Base-by-base conservation (phyloP, 2,797 vertebrate genomes). In the Sebastes taczanowskii region DNA sequence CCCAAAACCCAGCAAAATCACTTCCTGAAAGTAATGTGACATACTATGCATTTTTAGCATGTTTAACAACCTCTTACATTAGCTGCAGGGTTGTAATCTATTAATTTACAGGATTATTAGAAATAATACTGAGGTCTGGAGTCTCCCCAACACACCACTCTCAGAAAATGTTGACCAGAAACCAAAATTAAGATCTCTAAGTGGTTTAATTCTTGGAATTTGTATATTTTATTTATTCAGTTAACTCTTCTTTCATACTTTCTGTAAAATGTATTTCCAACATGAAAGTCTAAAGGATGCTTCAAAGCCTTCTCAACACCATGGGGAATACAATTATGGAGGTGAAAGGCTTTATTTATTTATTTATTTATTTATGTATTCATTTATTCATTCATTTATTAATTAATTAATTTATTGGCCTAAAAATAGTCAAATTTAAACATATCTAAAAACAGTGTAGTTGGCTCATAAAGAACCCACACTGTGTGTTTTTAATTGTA, bases 321-420 rank as follows among this genome's bases (percentile, higher is more conserved):
- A 46, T 46, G 14, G 16, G 3, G 42, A 46, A 46, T 46, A 46
- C 16, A 18, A 46, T 46, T 46, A 16, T 46, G 42, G 14, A 46
- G 42, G 16, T 7, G 42, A 46, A 18, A 46, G 38, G 14, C 13
- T 55, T 23, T 55, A 23, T 46, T 18, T 18, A 46, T 46, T 18
- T 2, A 46, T 42, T 6, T 6, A 42, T 42, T 16, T 0, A 16
- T 42, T 1, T 0, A 38, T 53, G 11, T 2, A 22, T 42, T 16
- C 0, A 42, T 42, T 18, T 0, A 46, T 46, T 18, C 0, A 42
- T 16, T 20, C 6, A 38, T 71, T 18, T 13, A 46, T 46, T 18
- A 0, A 42, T 16, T 20, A 6, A 38, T 71, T 18, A 13, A 35
- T 42, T 42, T 22, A 3, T 11, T 61, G 20, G 29, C 42, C 6